A percentile compares a stretch with the other conserved stretches of the same genome.
phyloP scores from a whole-genome alignment of 2,113 vertebrate genomes.

The Electrona antarctica region DNA sequence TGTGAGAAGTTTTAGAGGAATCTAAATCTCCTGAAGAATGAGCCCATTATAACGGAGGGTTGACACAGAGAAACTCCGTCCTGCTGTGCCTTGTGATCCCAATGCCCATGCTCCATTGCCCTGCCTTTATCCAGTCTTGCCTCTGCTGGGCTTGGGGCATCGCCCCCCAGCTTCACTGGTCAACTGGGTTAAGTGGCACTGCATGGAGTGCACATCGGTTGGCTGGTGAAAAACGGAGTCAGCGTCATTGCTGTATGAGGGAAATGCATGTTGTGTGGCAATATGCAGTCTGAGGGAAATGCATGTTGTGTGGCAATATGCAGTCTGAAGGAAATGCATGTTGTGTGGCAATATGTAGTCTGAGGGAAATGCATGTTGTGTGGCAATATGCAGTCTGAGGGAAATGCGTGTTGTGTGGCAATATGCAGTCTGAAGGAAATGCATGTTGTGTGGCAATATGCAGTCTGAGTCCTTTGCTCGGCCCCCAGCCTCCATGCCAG shows the following conservation, averaged over 20 bases:
- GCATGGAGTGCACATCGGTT: constrained; percentile 40
- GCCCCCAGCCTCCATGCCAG: constrained; percentile 21
- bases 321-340: constrained; percentile 54
- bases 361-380: constrained; percentile 57
- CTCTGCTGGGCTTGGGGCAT: constrained; percentile 9
- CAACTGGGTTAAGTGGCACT: constrained; percentile 62
- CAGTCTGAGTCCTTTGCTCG: constrained; percentile 52
- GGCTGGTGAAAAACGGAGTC: constrained; percentile 31
- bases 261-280: constrained; percentile 56
- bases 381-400: constrained; percentile 48
- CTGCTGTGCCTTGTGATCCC: constrained; percentile 16
- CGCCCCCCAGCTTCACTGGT: constrained; percentile 36
- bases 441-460: constrained; percentile 52
- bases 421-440: no score
- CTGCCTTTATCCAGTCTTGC: constrained; percentile 31
- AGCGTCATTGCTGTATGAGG: constrained; percentile 34
- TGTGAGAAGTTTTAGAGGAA: background rate
- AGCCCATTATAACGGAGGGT: background rate
- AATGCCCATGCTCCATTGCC: constrained; percentile 26
- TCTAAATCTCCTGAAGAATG: background rate
- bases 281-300: constrained; percentile 59
- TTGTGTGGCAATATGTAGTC: constrained; percentile 55
- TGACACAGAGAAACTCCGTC: constrained; percentile 12
- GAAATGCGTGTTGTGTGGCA: constrained; percentile 56
- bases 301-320: constrained; percentile 53